Evolutionary conservation across 2,888 invertebrate species (phyloP).

Genomic region (Bedellia somnulentella): DNA sequence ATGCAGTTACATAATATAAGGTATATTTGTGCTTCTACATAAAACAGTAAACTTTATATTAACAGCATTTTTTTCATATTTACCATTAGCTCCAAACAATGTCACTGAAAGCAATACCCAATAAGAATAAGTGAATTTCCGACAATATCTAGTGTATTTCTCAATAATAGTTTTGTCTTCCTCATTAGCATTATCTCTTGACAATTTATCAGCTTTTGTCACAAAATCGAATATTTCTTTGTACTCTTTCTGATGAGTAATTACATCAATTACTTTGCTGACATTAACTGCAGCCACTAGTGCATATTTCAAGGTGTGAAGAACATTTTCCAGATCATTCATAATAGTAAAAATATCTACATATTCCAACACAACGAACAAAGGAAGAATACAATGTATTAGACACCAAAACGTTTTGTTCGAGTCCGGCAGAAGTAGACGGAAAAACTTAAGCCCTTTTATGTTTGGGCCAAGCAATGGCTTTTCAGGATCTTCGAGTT

Average conservation of each 20-base stretch:
- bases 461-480: constrained; percentile 2
- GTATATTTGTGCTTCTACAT: too few relatives aligned
- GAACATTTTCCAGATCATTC: not conserved
- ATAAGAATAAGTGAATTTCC: not conserved
- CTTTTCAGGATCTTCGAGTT: not conserved
- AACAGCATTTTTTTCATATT: too few relatives aligned
- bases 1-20: too few relatives aligned
- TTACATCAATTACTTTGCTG: not conserved
- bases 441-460: not conserved
- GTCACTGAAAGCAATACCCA: not conserved
- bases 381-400: not conserved
- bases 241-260: not conserved
- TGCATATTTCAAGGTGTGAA: not conserved
- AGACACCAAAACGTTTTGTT: not conserved
- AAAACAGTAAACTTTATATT: too few relatives aligned
- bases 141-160: constrained; percentile 1
- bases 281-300: not conserved
- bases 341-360: not conserved
- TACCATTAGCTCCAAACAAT: too few relatives aligned
- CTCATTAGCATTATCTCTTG: not conserved
- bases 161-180: not conserved
- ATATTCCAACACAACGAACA: not conserved
- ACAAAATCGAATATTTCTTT: not conserved
- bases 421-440: not conserved
- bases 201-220: not conserved